Percentiles rank a stretch among this genome's conserved stretches.
These are phyloP conservation scores for Lampris megalopsis DNA, from an alignment of 2,113 vertebrate species.

Conservation along the genomic window DNA sequence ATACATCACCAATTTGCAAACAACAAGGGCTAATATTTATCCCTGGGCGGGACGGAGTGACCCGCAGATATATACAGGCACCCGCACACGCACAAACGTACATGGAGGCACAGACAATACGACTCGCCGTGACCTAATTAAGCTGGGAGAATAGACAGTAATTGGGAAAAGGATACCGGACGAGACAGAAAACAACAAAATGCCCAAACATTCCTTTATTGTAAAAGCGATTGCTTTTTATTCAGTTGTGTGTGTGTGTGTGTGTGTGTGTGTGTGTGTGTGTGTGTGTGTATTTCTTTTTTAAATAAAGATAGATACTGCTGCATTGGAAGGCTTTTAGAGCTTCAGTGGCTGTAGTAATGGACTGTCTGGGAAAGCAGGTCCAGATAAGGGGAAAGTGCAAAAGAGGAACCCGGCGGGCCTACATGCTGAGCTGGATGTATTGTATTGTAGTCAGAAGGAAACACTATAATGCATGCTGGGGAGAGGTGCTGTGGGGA, in stretches of 20 bases:
- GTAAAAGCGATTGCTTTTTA: constrained; percentile 34
- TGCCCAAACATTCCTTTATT: constrained; percentile 44
- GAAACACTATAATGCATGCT: not conserved
- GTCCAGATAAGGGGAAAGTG: constrained; percentile 44
- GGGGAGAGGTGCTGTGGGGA: no score
- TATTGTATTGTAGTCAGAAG: constrained; percentile 15
- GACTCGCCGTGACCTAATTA: constrained; percentile 76
- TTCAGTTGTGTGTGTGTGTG: constrained; percentile 27
- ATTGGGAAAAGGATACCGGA: constrained; percentile 64
- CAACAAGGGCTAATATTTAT: constrained; percentile 87
- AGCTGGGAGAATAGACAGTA: constrained; percentile 70
- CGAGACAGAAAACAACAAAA: constrained; percentile 36
- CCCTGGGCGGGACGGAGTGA: constrained; percentile 83
- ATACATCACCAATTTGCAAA: constrained; percentile 95
- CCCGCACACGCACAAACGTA: constrained; percentile 22
- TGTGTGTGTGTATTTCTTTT: constrained; percentile 5
- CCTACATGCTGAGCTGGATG: constrained; percentile 37
- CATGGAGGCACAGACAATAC: constrained; percentile 21
- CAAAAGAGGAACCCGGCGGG: constrained; percentile 49
- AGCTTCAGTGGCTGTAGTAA: constrained; percentile 39
- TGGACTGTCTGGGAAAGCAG: constrained; percentile 46
- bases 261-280: constrained; percentile 21
- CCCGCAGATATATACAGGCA: constrained; percentile 52
- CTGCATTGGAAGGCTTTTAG: constrained; percentile 43
- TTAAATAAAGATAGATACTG: constrained; percentile 34